A percentile compares a stretch with the other conserved stretches of the same genome.
phyloP scores from a whole-genome alignment of 2,113 vertebrate genomes.

The Etheostoma spectabile region DNA sequence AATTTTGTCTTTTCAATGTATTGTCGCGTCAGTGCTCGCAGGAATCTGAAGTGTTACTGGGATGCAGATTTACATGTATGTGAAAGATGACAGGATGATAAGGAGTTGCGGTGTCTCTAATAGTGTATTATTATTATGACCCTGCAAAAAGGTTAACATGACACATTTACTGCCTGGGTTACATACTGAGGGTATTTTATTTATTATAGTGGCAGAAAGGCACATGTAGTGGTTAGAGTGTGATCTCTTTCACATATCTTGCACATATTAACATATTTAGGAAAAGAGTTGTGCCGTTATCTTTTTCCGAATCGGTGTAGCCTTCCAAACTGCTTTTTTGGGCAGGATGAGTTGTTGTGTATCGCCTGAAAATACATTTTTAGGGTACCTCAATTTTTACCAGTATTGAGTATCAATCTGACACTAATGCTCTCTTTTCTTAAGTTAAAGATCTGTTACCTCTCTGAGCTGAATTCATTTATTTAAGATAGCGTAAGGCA shows the following conservation, averaged over 20 bases:
- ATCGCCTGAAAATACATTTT: not conserved
- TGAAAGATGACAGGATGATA: constrained; percentile 3
- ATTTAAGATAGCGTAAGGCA: too few relatives aligned
- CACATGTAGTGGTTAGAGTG: not conserved
- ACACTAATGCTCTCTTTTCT: not conserved
- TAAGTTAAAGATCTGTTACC: too few relatives aligned
- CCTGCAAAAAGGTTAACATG: not conserved
- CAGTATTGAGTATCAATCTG: not conserved
- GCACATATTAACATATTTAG: not conserved
- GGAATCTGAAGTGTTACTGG: constrained; percentile 44
- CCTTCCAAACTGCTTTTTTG: not conserved
- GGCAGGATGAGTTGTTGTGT: not conserved
- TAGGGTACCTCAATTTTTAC: not conserved
- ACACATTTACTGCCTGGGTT: not conserved
- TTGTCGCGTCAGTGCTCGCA: not conserved
- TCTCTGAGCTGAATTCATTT: too few relatives aligned
- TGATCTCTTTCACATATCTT: not conserved
- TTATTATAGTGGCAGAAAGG: not conserved
- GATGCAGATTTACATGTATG: constrained; percentile 9
- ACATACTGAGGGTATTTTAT: not conserved
- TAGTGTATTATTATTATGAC: not conserved
- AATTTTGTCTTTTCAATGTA: constrained; percentile 14
- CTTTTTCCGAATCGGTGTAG: too few relatives aligned
- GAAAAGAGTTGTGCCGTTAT: not conserved
- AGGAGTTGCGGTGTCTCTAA: not conserved